Evolutionary conservation across 2,113 vertebrate genomes (phyloP).

Genomic region (Erinaceus europaeus): DNA sequence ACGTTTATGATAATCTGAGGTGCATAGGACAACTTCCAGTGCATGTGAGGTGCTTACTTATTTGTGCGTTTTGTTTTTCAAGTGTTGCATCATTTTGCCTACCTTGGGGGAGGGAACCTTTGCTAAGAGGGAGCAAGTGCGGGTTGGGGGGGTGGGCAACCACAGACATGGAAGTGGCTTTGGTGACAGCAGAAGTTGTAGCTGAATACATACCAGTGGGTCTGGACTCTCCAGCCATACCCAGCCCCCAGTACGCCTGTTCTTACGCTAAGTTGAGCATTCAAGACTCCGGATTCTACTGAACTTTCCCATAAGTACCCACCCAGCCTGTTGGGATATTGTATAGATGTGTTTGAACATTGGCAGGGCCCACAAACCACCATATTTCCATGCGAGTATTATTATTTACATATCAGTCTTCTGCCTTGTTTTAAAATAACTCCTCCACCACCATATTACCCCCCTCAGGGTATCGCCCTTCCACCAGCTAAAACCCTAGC

Average conservation of each 20-base stretch:
- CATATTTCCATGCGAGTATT: no score
- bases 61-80: neutral
- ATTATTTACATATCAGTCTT: no score
- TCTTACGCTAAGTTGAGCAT: neutral
- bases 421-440: no score
- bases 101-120: neutral
- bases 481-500: no score
- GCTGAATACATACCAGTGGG: neutral
- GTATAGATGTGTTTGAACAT: no score
- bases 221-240: neutral
- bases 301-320: neutral
- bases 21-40: conserved; percentile 6
- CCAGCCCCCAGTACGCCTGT: neutral
- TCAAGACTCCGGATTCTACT: neutral
- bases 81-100: neutral
- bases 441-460: no score
- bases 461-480: no score
- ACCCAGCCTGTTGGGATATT: no score
- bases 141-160: neutral
- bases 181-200: neutral
- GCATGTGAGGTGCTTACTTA: neutral
- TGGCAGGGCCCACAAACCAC: no score
- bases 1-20: conserved; percentile 27
- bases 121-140: neutral
- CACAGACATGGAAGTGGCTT: neutral